Percentiles rank a stretch among this genome's conserved stretches.
These are phyloP conservation scores for Nylanderia fulva DNA, from an alignment of 1,140 invertebrate species.

Conservation along the genomic window DNA sequence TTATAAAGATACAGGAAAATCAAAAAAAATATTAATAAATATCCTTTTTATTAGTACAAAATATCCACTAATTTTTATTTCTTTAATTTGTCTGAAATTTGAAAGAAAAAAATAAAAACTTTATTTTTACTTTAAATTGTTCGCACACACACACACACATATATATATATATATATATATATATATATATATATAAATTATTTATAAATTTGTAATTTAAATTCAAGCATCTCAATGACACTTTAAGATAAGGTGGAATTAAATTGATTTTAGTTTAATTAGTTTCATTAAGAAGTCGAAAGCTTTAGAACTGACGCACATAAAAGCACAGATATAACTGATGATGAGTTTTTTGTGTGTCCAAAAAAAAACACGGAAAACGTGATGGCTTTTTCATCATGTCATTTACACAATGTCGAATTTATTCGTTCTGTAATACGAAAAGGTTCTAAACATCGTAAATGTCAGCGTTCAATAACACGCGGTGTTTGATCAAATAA, in stretches of 20 bases:
- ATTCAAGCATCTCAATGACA: neutral
- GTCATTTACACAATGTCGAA: neutral
- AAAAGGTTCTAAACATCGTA: conserved; percentile 4
- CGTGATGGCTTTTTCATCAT: neutral
- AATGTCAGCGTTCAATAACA: neutral
- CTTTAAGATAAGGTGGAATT: neutral
- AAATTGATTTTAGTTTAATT: neutral
- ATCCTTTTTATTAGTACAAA: too few species aligned
- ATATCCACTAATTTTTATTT: too few species aligned
- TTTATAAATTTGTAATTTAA: neutral
- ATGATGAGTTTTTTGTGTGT: neutral
- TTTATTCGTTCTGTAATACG: neutral
- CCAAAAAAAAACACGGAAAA: neutral
- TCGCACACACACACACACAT: too few species aligned
- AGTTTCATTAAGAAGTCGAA: neutral
- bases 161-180: too few species aligned
- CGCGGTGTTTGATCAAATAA: neutral
- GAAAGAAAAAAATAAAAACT: too few species aligned
- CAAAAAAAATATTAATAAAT: too few species aligned
- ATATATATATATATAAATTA: neutral
- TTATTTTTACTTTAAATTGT: too few species aligned
- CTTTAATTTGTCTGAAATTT: too few species aligned
- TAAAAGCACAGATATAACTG: neutral
- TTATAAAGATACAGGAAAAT: too few species aligned
- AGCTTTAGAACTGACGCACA: neutral